These are phyloP conservation scores for Eupithecia dodoneata DNA, from an alignment of 2,888 invertebrate species.

Conservation along the genomic window DNA sequence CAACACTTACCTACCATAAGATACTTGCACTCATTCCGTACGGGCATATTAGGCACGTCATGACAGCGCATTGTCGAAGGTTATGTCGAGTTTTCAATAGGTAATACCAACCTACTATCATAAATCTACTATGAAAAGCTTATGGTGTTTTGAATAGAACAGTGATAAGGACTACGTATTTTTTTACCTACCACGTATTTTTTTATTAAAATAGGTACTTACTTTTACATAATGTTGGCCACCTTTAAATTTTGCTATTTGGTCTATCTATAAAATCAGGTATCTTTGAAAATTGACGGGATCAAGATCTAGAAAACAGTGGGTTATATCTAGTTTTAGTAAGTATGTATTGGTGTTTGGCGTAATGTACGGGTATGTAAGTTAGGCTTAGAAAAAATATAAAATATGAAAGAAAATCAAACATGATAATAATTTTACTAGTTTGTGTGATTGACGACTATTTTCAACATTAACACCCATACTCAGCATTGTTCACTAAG, in stretches of 20 bases:
- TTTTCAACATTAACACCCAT: conserved; percentile 38
- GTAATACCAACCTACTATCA: neutral
- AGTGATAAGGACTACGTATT: neutral
- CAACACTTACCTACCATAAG: neutral
- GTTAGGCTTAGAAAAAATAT: too few relatives aligned
- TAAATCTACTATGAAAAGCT: neutral
- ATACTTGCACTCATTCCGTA: neutral
- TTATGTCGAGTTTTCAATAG: neutral
- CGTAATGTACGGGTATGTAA: too few relatives aligned
- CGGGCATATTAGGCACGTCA: neutral
- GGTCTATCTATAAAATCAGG: too few relatives aligned
- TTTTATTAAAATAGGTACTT: neutral
- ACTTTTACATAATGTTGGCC: neutral
- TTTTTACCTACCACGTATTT: neutral
- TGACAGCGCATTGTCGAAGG: neutral
- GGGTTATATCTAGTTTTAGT: too few relatives aligned
- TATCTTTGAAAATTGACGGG: too few relatives aligned
- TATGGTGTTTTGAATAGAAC: neutral
- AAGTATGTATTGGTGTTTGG: too few relatives aligned
- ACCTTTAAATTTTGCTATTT: too few relatives aligned
- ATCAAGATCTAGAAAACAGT: too few relatives aligned
- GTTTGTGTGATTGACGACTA: conserved; percentile 12
- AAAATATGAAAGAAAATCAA: too few relatives aligned
- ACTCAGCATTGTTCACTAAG: conserved; percentile 33
- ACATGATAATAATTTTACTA: neutral